A percentile compares a stretch with the other conserved stretches of the same genome.
These are phyloP conservation scores for Aphidoletes aphidimyza DNA, from an alignment of 2,888 invertebrate genomes.

Conservation along the genomic window DNA sequence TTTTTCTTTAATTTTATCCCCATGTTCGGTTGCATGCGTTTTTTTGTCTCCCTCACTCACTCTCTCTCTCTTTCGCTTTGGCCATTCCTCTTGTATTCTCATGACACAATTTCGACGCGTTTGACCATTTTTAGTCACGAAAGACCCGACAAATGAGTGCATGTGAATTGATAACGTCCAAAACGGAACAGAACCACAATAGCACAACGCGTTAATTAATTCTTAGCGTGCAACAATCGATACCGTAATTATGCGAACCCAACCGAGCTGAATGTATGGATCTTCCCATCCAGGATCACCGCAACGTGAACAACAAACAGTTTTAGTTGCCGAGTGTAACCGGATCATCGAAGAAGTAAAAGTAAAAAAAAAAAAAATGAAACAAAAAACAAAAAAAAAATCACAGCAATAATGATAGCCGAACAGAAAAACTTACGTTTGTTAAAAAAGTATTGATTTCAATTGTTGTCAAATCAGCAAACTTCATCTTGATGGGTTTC, in stretches of 20 bases:
- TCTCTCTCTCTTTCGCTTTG: background rate
- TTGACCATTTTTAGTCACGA: background rate
- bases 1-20: background rate
- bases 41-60: background rate
- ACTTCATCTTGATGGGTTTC: constrained; percentile 85
- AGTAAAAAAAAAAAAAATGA: background rate
- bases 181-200: background rate
- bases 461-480: constrained; percentile 80
- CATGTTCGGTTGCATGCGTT: background rate
- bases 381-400: background rate
- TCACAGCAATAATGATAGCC: background rate
- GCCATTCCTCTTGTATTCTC: too few relatives aligned
- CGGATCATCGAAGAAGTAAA: background rate
- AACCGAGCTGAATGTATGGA: background rate
- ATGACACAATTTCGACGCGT: too few relatives aligned
- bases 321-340: background rate
- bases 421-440: constrained; percentile 51
- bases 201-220: constrained; percentile 40
- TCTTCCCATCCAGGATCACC: too few relatives aligned
- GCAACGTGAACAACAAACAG: background rate
- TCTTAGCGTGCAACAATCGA: constrained; percentile 43
- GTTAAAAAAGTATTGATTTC: constrained; percentile 70
- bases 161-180: constrained; percentile 17
- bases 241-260: constrained; percentile 21
- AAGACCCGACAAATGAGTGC: background rate